Base-by-base conservation (phyloP, 2,888 invertebrate species). In the Clusia tigrina region DNA sequence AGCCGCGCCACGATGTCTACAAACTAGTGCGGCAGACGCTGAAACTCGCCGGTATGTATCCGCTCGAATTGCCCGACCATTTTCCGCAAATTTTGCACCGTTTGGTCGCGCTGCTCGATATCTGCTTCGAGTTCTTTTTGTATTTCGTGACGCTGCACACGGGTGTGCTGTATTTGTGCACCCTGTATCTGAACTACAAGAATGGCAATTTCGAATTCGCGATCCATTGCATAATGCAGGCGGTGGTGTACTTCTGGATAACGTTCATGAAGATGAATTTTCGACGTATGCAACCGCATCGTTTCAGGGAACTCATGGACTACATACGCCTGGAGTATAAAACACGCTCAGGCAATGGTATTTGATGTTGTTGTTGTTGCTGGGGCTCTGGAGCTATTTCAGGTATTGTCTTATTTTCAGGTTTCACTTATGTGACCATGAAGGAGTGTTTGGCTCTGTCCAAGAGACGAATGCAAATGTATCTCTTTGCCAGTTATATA, bases 371-470 rank as follows among this genome's bases (percentile, higher is more conserved):
- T n/a, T 51, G 3, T n/a, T n/a, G n/a, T n/a, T n/a, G n/a, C n/a
- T n/a, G n/a, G 32, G 12, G 32, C 32, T 32, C n/a, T n/a, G n/a
- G n/a, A n/a, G n/a, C n/a, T 5, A 42, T 42, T 42, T 42, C n/a
- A 3, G 6, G 32, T 32, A n/a, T n/a, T n/a, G n/a, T n/a, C n/a
- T n/a, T n/a, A n/a, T 56, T 56, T 2, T 32, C 51, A n/a, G 81
- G 81, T 2, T 73, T 81, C 51, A 77, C 76, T 2, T 77, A 73
- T 67, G 73, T 80, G 3, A 80, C 74, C 12, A 74, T 77, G 67
- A 63, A 67, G 2, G 67, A 66, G 5, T 66, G 74, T 2, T 64
- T 72, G 25, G 66, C 64, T 24, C 58, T 65, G 56, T 68, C 75
- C 0, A 71, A 70, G 48, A 38, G 69, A 12, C 77, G 71, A 68